Conservation (phyloP, 2,888 invertebrate species). For the Dicyrtoma fusca region DNA sequence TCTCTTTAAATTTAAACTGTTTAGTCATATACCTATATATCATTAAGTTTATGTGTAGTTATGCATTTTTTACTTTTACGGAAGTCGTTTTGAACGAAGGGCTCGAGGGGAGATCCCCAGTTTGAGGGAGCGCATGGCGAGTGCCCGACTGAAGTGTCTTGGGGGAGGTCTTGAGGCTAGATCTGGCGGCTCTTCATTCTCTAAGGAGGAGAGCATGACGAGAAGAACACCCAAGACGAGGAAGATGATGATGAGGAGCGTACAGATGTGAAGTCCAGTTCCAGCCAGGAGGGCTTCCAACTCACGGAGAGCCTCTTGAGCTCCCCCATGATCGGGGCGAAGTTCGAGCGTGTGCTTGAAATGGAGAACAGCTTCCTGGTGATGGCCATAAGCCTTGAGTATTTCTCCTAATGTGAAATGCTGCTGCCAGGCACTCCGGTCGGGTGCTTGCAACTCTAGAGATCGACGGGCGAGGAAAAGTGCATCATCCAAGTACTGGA, state of each 20-base stretch:
- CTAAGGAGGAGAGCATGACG: slow-evolving; percentile 78
- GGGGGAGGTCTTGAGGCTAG: slow-evolving; percentile 68
- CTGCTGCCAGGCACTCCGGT: slow-evolving; percentile 87
- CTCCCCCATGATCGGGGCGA: slow-evolving; percentile 83
- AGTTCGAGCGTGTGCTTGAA: slow-evolving; percentile 79
- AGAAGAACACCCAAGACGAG: slow-evolving; percentile 80
- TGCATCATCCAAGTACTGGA: slow-evolving; percentile 87
- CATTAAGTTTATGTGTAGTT: background rate
- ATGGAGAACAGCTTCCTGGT: slow-evolving; percentile 83
- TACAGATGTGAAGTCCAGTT: slow-evolving; percentile 77
- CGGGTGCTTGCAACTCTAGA: slow-evolving; percentile 79
- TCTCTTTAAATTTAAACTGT: too few relatives aligned
- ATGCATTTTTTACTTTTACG: slow-evolving; percentile 40
- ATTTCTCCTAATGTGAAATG: slow-evolving; percentile 90
- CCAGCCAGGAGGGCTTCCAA: slow-evolving; percentile 80
- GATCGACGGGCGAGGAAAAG: slow-evolving; percentile 79
- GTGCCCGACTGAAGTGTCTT: slow-evolving; percentile 83
- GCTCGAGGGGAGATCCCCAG: slow-evolving; percentile 61
- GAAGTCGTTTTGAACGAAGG: slow-evolving; percentile 57
- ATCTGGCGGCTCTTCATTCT: slow-evolving; percentile 62
- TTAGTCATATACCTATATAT: too few relatives aligned
- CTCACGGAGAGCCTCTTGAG: slow-evolving; percentile 76
- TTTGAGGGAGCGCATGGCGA: slow-evolving; percentile 77
- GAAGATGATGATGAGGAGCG: slow-evolving; percentile 82
- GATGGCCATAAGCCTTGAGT: slow-evolving; percentile 86